phyloP scores from a whole-genome alignment of 1,140 invertebrate genomes.

The Caenorhabditis inopinata region DNA sequence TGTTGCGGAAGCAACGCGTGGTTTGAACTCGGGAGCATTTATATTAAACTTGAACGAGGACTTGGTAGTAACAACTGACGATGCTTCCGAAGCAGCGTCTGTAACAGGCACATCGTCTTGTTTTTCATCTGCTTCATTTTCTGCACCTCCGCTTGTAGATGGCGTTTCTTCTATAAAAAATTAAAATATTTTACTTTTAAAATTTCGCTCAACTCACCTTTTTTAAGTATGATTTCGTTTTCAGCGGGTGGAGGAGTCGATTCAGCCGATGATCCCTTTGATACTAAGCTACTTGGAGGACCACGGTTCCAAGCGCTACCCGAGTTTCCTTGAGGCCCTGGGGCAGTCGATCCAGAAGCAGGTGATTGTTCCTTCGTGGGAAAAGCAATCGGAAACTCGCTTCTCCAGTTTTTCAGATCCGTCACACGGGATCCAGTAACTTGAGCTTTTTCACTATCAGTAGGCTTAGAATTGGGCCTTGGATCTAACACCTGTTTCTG shows the following conservation, averaged over 20 bases:
- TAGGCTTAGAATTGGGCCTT: background rate
- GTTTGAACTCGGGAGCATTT: constrained; percentile 9
- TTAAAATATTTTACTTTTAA: too few species aligned
- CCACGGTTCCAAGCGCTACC: constrained; percentile 20
- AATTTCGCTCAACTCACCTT: too few species aligned
- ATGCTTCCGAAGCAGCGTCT: background rate
- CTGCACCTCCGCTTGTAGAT: background rate
- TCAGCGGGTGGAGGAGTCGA: background rate
- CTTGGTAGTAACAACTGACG: background rate
- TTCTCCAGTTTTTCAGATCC: background rate
- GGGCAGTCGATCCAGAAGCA: background rate
- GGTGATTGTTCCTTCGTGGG: background rate
- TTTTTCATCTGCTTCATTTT: background rate
- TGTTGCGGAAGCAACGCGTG: background rate
- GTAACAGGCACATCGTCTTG: background rate
- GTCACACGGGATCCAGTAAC: constrained; percentile 1
- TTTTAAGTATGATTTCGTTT: background rate
- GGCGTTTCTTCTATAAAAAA: background rate
- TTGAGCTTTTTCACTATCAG: background rate
- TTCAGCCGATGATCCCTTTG: background rate
- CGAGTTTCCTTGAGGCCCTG: background rate
- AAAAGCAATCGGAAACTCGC: background rate
- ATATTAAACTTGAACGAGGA: constrained; percentile 14
- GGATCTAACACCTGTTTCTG: constrained; percentile 21
- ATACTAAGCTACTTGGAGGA: background rate